Conservation (phyloP, 2,888 invertebrate species). For the Xanthorhoe spadicearia region DNA sequence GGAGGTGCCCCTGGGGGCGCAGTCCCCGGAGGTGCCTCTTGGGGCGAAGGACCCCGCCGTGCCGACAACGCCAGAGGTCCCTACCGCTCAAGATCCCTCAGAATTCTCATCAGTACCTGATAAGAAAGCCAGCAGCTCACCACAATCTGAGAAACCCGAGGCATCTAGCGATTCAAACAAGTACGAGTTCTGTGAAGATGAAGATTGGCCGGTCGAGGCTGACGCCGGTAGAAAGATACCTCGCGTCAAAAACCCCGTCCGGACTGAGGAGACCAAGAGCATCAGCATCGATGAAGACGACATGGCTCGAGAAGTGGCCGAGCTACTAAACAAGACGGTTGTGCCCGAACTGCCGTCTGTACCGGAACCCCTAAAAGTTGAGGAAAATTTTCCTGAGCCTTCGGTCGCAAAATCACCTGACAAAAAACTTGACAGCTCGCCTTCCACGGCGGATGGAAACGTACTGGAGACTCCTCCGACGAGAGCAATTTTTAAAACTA, state of each 20-base stretch:
- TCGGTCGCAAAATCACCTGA: slow-evolving; percentile 79
- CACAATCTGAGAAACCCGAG: slow-evolving; percentile 69
- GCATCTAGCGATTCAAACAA: slow-evolving; percentile 87
- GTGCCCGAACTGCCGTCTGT: slow-evolving; percentile 84
- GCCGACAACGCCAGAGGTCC: slow-evolving; percentile 70
- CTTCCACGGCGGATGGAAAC: slow-evolving; percentile 58
- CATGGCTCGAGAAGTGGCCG: slow-evolving; percentile 84
- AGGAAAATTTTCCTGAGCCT: slow-evolving; percentile 85
- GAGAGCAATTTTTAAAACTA: slow-evolving; percentile 82
- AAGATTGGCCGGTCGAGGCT: slow-evolving; percentile 84
- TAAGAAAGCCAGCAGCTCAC: slow-evolving; percentile 56
- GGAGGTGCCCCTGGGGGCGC: slow-evolving; percentile 66
- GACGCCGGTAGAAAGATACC: slow-evolving; percentile 87
- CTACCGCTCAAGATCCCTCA: slow-evolving; percentile 56
- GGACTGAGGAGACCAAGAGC: slow-evolving; percentile 73
- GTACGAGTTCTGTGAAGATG: slow-evolving; percentile 92
- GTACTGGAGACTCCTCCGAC: slow-evolving; percentile 57
- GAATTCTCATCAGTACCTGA: slow-evolving; percentile 57
- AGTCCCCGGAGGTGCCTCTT: slow-evolving; percentile 69
- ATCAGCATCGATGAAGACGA: slow-evolving; percentile 77
- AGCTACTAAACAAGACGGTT: slow-evolving; percentile 85
- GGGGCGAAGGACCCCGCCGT: slow-evolving; percentile 70
- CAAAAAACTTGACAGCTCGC: slow-evolving; percentile 61
- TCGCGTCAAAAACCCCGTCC: slow-evolving; percentile 80
- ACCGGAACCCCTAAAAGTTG: slow-evolving; percentile 79